Conservation (phyloP, 2,797 vertebrate species). For the Perodicticus potto region DNA sequence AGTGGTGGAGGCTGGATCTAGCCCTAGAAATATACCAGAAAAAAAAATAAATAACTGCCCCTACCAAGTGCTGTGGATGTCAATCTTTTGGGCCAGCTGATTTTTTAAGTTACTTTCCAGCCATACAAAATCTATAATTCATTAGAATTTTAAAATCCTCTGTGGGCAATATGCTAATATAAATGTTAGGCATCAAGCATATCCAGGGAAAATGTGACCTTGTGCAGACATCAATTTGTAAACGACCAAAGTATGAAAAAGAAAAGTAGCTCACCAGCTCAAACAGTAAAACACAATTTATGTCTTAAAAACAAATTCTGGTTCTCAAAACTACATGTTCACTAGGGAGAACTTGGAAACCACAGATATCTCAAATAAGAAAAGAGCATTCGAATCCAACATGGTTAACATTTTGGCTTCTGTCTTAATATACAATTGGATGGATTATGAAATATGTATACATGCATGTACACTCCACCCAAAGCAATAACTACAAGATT, state of each 20-base stretch:
- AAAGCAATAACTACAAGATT: conserved; percentile 25
- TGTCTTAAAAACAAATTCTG: conserved; percentile 45
- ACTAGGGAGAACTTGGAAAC: conserved; percentile 47
- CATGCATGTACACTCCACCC: not conserved
- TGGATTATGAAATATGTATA: not conserved
- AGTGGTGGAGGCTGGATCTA: not conserved
- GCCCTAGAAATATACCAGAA: conserved; percentile 40
- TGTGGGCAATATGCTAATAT: conserved; percentile 54
- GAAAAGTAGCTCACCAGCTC: not conserved
- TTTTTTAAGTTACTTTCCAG: conserved; percentile 64
- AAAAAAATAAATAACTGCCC: conserved; percentile 19
- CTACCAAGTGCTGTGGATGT: not conserved
- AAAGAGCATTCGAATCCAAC: conserved; percentile 7
- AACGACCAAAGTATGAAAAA: conserved; percentile 38
- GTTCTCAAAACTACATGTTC: conserved; percentile 41
- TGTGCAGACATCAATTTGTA: conserved; percentile 51
- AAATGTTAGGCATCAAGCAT: conserved; percentile 50
- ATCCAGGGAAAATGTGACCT: conserved; percentile 35
- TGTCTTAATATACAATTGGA: conserved; percentile 10
- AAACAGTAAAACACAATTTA: conserved; percentile 53
- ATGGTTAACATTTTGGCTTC: not conserved
- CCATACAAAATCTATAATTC: conserved; percentile 34
- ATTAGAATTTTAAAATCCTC: conserved; percentile 46
- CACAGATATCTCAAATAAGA: not conserved
- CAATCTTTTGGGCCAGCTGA: conserved; percentile 28